phyloP scores from a whole-genome alignment of 1,140 invertebrate species.

The Pseudachorutes palmiensis region DNA sequence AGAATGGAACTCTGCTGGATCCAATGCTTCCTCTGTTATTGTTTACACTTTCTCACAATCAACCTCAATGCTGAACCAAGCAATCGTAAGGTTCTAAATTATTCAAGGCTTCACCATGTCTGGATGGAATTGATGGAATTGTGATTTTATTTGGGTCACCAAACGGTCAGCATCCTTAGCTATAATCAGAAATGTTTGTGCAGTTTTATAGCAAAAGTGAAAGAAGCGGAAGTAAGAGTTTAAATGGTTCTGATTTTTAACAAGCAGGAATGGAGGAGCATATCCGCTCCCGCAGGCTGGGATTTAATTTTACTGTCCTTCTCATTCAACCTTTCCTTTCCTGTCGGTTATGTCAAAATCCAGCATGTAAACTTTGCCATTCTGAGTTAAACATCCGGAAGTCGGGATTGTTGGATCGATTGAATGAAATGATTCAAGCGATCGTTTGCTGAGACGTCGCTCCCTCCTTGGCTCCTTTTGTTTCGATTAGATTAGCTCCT shows the following conservation, averaged over 20 bases:
- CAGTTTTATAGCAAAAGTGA: background rate
- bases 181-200: no score
- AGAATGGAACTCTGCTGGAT: background rate
- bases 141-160: background rate
- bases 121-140: background rate
- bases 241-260: background rate
- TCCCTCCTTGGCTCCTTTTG: background rate
- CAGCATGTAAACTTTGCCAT: background rate
- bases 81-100: background rate
- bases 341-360: background rate
- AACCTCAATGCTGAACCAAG: background rate
- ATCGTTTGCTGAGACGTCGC: background rate
- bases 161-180: background rate
- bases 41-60: background rate
- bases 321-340: background rate
- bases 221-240: background rate
- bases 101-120: no score
- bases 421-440: background rate
- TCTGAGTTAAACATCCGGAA: background rate
- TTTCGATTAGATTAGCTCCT: background rate
- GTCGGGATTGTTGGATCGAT: slow-evolving; percentile 6
- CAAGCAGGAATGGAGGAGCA: no score
- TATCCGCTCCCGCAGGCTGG: no score
- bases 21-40: background rate
- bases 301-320: no score